phyloP scores from a whole-genome alignment of 2,113 vertebrate species.

The Lagopus leucura region DNA sequence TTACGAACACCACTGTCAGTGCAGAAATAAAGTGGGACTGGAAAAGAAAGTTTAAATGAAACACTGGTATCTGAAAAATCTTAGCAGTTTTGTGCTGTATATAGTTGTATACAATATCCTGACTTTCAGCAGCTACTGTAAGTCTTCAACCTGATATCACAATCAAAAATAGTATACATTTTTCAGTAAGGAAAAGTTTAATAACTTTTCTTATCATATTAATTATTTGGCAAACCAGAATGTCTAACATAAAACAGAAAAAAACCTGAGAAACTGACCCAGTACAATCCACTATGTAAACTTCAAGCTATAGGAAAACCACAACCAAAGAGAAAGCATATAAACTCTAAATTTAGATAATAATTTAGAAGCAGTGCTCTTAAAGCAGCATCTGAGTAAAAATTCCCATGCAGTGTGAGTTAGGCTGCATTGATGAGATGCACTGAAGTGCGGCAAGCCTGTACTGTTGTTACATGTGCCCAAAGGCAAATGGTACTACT shows the following conservation, averaged over 20 bases:
- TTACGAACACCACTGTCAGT: constrained; percentile 96
- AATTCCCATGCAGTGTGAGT: background rate
- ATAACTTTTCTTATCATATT: background rate
- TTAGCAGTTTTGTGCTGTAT: background rate
- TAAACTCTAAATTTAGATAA: background rate
- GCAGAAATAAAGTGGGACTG: constrained; percentile 94
- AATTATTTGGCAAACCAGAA: background rate
- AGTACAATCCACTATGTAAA: background rate
- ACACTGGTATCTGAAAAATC: background rate
- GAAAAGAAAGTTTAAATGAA: constrained; percentile 2
- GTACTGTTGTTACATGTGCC: background rate
- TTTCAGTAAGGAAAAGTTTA: background rate
- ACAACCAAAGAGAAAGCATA: background rate
- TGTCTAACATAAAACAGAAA: background rate
- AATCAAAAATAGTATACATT: background rate
- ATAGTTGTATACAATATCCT: background rate
- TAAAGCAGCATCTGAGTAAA: background rate
- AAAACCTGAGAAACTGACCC: background rate
- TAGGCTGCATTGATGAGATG: background rate
- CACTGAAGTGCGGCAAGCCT: background rate
- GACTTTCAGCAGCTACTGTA: background rate
- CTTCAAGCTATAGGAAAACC: background rate
- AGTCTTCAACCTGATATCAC: background rate
- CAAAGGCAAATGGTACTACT: background rate
- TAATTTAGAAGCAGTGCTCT: background rate